phyloP scores from a whole-genome alignment of 53 echinoderm and acorn worm species.

The Echinarachnius parma region DNA sequence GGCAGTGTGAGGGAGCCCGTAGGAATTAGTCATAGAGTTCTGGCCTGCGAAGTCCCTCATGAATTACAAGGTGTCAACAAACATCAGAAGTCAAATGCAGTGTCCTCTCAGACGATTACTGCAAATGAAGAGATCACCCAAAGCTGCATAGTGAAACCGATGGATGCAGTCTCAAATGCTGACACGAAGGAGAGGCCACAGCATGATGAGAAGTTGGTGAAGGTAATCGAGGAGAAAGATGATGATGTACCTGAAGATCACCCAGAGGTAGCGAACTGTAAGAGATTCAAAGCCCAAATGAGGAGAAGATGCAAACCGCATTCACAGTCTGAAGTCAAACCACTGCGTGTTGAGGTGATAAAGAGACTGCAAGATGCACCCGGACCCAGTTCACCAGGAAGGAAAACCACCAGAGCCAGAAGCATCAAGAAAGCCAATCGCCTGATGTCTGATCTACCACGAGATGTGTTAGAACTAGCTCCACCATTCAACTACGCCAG shows the following conservation, averaged over 20 bases:
- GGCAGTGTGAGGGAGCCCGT: slow-evolving; percentile 33
- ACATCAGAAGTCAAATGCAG: not conserved
- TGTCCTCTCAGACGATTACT: not conserved
- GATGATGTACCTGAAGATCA: slow-evolving; percentile 26
- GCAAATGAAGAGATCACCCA: slow-evolving; percentile 48
- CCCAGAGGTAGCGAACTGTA: slow-evolving; percentile 50
- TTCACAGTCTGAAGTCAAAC: too few species aligned
- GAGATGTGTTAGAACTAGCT: slow-evolving; percentile 35
- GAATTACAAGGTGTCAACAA: not conserved
- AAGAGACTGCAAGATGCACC: slow-evolving; percentile 22
- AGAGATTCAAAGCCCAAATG: not conserved
- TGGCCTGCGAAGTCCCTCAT: slow-evolving; percentile 13
- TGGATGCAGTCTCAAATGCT: slow-evolving; percentile 56
- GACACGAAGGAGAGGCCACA: not conserved
- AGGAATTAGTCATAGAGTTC: slow-evolving; percentile 37
- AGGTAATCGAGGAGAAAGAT: not conserved
- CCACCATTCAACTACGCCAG: slow-evolving; percentile 53
- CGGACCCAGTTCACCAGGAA: slow-evolving; percentile 7
- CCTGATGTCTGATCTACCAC: slow-evolving; percentile 56
- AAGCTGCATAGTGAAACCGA: too few species aligned
- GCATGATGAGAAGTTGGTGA: not conserved
- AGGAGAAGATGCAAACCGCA: too few species aligned
- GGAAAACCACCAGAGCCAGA: not conserved
- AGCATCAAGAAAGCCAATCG: slow-evolving; percentile 13
- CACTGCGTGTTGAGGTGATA: slow-evolving; percentile 19